Base-by-base conservation (phyloP, 2,797 vertebrate species). In the Astyanax mexicanus region DNA sequence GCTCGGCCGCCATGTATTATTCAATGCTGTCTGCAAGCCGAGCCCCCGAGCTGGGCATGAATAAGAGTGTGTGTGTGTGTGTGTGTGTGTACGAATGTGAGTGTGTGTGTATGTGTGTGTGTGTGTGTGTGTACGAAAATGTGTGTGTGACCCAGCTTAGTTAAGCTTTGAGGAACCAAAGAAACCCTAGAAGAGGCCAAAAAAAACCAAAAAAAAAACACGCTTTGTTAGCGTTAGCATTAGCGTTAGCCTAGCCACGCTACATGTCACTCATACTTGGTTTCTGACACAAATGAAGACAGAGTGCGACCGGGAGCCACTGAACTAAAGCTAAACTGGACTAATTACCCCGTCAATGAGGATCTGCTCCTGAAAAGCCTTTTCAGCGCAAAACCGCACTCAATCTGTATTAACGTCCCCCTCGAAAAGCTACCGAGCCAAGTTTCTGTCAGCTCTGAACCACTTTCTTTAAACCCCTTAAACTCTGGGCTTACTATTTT, bases 1-100 rank as follows among this genome's bases (percentile, higher is more conserved):
- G 74, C 75, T 80, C 64, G 52, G 35, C 69, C 19, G 68, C 58
- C 73, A 89, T 90, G 77, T 77, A 90, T 91, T 91, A 91, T 92
- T 92, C 82, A 91, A 80, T 32, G 32, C 35, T 19, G 54, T 45
- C 19, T 42, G 72, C 66, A 79, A 84, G 71, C 64, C 32, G 72
- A 82, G 77, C 57, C 64, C 42, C 15, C 55, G 51, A 55, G 52
- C 4, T n/a, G n/a, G n/a, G n/a, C n/a, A n/a, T n/a, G n/a, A n/a
- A n/a, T n/a, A n/a, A n/a, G n/a, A n/a, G n/a, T n/a, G n/a, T n/a
- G n/a, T n/a, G n/a, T n/a, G n/a, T n/a, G n/a, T n/a, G n/a, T n/a
- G n/a, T n/a, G n/a, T n/a, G n/a, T n/a, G n/a, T n/a, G n/a, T n/a
- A n/a, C n/a, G n/a, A n/a, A n/a, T n/a, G n/a, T n/a, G n/a, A n/a